These are phyloP conservation scores for Parnassius smintheus DNA, from an alignment of 2,888 invertebrate species.

Conservation along the genomic window DNA sequence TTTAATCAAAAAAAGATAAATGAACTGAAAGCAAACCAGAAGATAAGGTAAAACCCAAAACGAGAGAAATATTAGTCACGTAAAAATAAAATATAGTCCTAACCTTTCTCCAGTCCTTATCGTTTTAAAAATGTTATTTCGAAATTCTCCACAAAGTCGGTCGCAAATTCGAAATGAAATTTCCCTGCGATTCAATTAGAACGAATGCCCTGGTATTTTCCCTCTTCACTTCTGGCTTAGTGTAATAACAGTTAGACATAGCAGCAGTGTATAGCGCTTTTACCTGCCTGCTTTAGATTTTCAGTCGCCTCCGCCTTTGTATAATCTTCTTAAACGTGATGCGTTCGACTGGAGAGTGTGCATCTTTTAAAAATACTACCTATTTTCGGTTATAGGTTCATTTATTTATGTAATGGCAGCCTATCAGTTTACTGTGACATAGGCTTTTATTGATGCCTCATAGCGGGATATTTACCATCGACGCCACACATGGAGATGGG, in stretches of 20 bases:
- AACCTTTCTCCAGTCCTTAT: not conserved
- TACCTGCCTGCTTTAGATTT: conserved; percentile 36
- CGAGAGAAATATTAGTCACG: too few species aligned
- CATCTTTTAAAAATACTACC: not conserved
- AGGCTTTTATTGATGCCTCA: too few species aligned
- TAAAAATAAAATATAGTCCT: too few species aligned
- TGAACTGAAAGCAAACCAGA: too few species aligned
- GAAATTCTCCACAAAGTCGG: conserved; percentile 30
- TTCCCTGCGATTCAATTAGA: conserved; percentile 50
- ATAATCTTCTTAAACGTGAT: conserved; percentile 33
- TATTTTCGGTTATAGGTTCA: too few species aligned
- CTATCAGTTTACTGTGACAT: too few species aligned
- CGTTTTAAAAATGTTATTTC: conserved; percentile 21
- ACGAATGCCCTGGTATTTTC: conserved; percentile 39
- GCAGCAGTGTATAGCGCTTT: conserved; percentile 30
- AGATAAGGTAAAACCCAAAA: too few species aligned
- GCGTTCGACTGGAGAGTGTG: conserved; percentile 24
- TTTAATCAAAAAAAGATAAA: too few species aligned
- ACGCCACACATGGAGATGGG: too few species aligned
- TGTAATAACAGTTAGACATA: conserved; percentile 49
- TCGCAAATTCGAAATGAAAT: conserved; percentile 38
- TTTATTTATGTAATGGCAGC: too few species aligned
- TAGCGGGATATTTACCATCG: too few species aligned
- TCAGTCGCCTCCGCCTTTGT: conserved; percentile 28
- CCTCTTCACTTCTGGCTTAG: conserved; percentile 36